phyloP scores from a whole-genome alignment of 2,888 invertebrate species.

The Lampropteryx suffumata region DNA sequence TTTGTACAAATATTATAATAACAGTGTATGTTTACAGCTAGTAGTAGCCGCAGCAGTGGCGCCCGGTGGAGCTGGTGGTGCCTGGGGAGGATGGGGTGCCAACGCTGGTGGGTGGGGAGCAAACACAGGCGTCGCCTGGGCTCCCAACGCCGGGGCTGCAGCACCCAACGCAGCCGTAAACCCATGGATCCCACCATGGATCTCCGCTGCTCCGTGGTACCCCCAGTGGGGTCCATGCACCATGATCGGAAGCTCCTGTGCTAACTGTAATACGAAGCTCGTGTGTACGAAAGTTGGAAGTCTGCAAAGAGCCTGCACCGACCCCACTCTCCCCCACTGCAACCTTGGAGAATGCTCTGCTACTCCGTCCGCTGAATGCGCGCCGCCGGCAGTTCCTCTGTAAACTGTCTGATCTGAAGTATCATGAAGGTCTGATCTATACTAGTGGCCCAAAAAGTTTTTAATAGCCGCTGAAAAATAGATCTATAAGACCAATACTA shows the following conservation, averaged over 20 bases:
- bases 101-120: constrained; percentile 26
- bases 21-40: constrained; percentile 42
- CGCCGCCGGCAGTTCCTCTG: constrained; percentile 37
- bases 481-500: no score
- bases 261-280: constrained; percentile 63
- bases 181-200: constrained; percentile 73
- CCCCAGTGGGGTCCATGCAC: constrained; percentile 69
- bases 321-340: constrained; percentile 70
- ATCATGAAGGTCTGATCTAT: background rate
- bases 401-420: constrained; percentile 22
- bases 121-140: constrained; percentile 34
- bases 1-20: no score
- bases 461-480: no score
- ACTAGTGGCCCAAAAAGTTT: background rate
- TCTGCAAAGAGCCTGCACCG: constrained; percentile 58
- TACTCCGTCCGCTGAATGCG: constrained; percentile 65
- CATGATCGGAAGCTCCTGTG: constrained; percentile 56
- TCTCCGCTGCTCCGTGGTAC: constrained; percentile 64
- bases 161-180: constrained; percentile 48
- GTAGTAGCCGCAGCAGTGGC: constrained; percentile 52
- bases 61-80: constrained; percentile 44
- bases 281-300: constrained; percentile 72
- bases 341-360: constrained; percentile 75
- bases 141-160: constrained; percentile 14
- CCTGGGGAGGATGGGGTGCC: constrained; percentile 35